Base-by-base conservation (phyloP, 2,797 vertebrate species). In the Synanceia verrucosa region DNA sequence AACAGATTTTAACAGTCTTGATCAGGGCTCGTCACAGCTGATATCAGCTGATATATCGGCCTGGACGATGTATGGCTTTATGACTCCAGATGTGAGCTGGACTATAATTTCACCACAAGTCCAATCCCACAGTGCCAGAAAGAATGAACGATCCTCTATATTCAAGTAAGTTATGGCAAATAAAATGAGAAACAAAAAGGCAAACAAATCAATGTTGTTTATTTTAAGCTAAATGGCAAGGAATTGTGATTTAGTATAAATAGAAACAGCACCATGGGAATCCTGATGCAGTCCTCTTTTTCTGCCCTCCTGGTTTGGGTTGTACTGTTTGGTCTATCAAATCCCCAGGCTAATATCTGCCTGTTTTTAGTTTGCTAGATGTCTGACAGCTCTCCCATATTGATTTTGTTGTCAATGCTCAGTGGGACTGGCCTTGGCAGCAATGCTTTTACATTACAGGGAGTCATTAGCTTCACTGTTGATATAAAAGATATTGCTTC, bases 381-480 rank as follows among this genome's bases (percentile, higher is more conserved):
- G 28, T 70, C 36, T 1, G 9, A 19, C 21, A 33, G 39, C 33
- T 44, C 10, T 43, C 28, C 9, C 18, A 21, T 47, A 65, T 60
- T 64, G 26, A 70, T 58, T 23, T 14, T 5, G 36, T 36, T 58
- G 53, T 73, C 41, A 31, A 73, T 63, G 59, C 46, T 75, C 43
- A 47, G 44, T 50, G 3, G 57, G 50, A 59, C 39, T 51, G 46
- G 44, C 37, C 44, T 78, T 33, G 16, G 47, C 16, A 46, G 28
- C 43, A 26, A 44, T 3, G 24, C 6, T 28, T 65, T 73, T 58
- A 52, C 21, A 52, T 68, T 44, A 36, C 11, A 33, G 18, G 51
- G 31, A 53, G 29, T 60, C 31, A 58, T 68, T 75, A 52, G 9
- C 57, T 57, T 65, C 24, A 36, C 53, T 78, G 51, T 48, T 57